Conservation (phyloP, 2,888 invertebrate genomes). For the Octodonta nipae region DNA sequence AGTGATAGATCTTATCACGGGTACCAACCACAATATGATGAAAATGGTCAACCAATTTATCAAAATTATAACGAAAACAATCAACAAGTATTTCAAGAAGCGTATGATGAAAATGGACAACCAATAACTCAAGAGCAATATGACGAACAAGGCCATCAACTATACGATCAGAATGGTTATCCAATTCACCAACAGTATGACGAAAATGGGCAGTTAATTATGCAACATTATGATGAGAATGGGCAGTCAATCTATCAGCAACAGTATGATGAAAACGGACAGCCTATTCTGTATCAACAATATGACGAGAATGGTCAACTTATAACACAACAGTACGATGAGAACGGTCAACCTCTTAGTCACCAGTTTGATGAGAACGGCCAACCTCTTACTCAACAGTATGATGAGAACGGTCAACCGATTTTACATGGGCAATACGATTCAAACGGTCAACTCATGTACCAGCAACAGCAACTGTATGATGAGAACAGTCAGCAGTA, state of each 20-base stretch:
- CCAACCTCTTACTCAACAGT: conserved; percentile 15
- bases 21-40: conserved; percentile 17
- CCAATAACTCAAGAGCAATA: conserved; percentile 9
- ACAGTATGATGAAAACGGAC: conserved; percentile 19
- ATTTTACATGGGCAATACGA: conserved; percentile 9
- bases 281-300: conserved; percentile 14
- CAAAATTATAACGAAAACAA: conserved; percentile 11
- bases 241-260: conserved; percentile 19
- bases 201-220: conserved; percentile 16
- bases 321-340: conserved; percentile 16
- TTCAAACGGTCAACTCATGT: conserved; percentile 12
- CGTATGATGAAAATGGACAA: conserved; percentile 14
- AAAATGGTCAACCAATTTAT: conserved; percentile 15
- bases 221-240: conserved; percentile 17
- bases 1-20: no score
- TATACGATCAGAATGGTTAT: conserved; percentile 18
- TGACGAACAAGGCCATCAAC: conserved; percentile 17
- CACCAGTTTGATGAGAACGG: conserved; percentile 20
- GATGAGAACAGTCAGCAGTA: conserved; percentile 12
- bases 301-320: conserved; percentile 20
- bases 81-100: conserved; percentile 11
- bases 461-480: conserved; percentile 12
- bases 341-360: conserved; percentile 13
- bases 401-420: conserved; percentile 18
- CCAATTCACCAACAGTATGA: conserved; percentile 16